Evolutionary conservation across 2,113 vertebrate species (phyloP).

Genomic region (Lophura nycthemera): DNA sequence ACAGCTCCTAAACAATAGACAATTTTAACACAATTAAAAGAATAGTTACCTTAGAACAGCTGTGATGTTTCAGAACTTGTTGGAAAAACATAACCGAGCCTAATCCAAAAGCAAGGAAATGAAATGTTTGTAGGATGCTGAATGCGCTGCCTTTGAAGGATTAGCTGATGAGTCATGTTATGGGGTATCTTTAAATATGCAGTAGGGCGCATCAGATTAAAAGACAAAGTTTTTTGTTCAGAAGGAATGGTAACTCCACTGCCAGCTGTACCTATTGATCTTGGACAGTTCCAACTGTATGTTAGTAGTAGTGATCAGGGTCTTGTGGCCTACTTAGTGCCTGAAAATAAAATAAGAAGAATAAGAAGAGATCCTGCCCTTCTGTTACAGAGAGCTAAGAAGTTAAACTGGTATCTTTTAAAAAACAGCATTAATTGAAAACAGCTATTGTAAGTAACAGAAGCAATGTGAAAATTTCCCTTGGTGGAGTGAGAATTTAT

Average conservation of each 20-base stretch:
- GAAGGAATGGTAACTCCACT: not conserved
- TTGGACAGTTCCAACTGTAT: not conserved
- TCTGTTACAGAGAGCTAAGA: not conserved
- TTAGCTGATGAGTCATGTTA: not conserved
- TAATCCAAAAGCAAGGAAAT: not conserved
- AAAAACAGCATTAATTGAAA: not conserved
- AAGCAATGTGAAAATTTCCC: not conserved
- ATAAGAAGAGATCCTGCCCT: not conserved
- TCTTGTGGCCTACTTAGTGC: not conserved
- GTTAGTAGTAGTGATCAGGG: not conserved
- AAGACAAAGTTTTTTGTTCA: not conserved
- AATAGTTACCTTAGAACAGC: not conserved
- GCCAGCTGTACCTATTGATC: not conserved
- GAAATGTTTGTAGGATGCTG: not conserved
- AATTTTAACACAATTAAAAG: not conserved
- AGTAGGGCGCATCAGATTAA: not conserved
- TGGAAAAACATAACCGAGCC: not conserved
- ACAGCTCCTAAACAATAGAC: not conserved
- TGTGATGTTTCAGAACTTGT: not conserved
- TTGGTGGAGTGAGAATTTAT: not conserved
- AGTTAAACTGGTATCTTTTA: not conserved
- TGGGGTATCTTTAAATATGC: not conserved
- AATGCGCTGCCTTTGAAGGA: not conserved
- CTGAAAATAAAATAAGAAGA: not conserved
- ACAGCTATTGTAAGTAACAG: not conserved